A percentile compares a stretch with the other conserved stretches of the same genome.
Evolutionary conservation across 2,888 invertebrate species (phyloP).

Genomic region (Muscina levida): DNA sequence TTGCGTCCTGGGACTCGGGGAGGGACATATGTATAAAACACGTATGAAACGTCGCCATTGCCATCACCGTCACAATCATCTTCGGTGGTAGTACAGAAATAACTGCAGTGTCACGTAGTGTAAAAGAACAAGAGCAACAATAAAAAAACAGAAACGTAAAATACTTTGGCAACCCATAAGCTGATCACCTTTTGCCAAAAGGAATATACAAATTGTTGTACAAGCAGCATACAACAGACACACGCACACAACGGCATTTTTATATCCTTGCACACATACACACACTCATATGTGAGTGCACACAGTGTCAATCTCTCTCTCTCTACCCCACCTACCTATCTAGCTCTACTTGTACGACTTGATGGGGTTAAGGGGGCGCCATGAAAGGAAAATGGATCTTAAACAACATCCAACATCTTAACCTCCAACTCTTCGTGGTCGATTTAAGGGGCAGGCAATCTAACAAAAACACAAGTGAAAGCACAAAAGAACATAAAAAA

Average conservation of each 20-base stretch:
- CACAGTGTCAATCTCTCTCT: too few species aligned
- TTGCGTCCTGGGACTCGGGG: too few species aligned
- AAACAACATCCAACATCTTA: too few species aligned
- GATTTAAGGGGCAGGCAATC: conserved; percentile 8
- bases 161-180: conserved; percentile 63
- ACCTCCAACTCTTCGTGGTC: conserved; percentile 23
- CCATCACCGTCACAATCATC: background rate
- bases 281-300: background rate
- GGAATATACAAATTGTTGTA: conserved; percentile 41
- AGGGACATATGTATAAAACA: too few species aligned
- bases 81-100: too few species aligned
- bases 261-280: background rate
- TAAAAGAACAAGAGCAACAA: conserved; percentile 38
- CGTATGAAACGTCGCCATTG: too few species aligned
- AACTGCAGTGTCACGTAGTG: too few species aligned
- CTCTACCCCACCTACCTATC: too few species aligned
- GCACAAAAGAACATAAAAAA: too few species aligned
- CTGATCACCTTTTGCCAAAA: conserved; percentile 62
- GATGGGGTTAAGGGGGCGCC: too few species aligned
- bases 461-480: background rate
- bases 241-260: background rate
- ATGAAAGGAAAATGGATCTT: too few species aligned
- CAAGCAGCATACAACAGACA: conserved; percentile 4
- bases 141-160: conserved; percentile 47
- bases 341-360: too few species aligned